Base-by-base conservation (phyloP, 2,888 invertebrate species). In the Beris chalybata region DNA sequence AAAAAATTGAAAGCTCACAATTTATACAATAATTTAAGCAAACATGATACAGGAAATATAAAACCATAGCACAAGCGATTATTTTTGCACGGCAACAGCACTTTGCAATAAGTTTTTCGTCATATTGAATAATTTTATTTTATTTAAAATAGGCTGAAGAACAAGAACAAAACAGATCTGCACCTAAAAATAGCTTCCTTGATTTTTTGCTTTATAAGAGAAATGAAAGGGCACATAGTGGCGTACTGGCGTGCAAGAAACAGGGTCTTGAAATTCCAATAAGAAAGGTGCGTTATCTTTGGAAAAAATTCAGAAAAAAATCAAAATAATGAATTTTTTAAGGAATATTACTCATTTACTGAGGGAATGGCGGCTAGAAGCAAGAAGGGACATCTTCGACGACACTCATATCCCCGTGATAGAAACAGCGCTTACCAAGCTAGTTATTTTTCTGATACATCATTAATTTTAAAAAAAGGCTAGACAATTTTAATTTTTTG, bases 181-280 rank as follows among this genome's bases (percentile, higher is more conserved):
- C 43, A 22, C 43, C 44, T 3, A 47, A 22, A 50, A 56, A 47
- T 4, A 63, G 56, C 47, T 31, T n/a, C n/a, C n/a, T 31, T 5
- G 63, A 67, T 30, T 67, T 63, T 30, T n/a, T 63, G 22, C 13
- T 56, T 5, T 30, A 55, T 48, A 67, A 67, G 30, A 30, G 63
- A 55, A 13, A 63, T 32, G 55, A 67, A 30, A 30, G 11, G 7
- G 55, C 55, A n/a, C 53, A 55, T 12, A 57, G 63, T 43, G 15
- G 67, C 1, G 9, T 64, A 2, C 5, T 63, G n/a, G 63, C 63
- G 44, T 32, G 48, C 4, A 43, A 31, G 43, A 2, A 22, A 30
- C 30, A 43, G 29, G 63, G 52, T 9, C 44, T 43, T 29, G 43
- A 38, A 7, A 52, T 63, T 5, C 48, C 48, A 5, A 45, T 22